A percentile compares a stretch with the other conserved stretches of the same genome.
Evolutionary conservation across 2,888 invertebrate species (phyloP).

Genomic region (Brachypterus glaber): DNA sequence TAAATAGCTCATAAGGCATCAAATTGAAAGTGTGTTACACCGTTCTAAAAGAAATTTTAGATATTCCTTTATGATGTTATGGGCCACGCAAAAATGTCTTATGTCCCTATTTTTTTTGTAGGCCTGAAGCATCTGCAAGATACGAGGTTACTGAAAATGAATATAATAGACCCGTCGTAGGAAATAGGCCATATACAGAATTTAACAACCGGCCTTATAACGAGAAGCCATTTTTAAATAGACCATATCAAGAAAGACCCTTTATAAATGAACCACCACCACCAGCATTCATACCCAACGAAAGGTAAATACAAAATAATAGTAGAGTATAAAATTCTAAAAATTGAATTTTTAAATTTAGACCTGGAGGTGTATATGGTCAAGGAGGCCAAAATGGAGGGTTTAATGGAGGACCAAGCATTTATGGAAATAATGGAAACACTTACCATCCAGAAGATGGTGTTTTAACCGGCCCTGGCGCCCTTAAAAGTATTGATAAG

Average conservation of each 20-base stretch:
- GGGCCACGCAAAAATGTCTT: no score
- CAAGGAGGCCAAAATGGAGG: conserved; percentile 22
- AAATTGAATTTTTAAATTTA: conserved; percentile 12
- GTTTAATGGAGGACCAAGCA: conserved; percentile 22
- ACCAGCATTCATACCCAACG: conserved; percentile 16
- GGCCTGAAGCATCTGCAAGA: conserved; percentile 21
- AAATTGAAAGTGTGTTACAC: no score
- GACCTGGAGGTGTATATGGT: conserved; percentile 28
- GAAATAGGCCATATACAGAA: no score
- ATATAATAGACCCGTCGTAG: not conserved
- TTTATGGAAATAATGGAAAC: conserved; percentile 2
- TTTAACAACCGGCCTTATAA: not conserved
- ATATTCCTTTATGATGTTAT: no score
- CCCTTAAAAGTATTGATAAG: no score
- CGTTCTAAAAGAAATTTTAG: no score
- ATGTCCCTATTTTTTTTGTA: no score
- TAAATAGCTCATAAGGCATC: no score
- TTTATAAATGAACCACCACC: conserved; percentile 8
- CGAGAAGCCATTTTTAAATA: conserved; percentile 6
- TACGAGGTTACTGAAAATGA: conserved; percentile 30
- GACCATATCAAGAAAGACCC: conserved; percentile 6
- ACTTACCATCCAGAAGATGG: conserved; percentile 20
- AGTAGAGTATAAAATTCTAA: not conserved
- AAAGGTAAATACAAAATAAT: conserved; percentile 16
- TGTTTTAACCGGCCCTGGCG: conserved; percentile 37